A percentile compares a stretch with the other conserved stretches of the same genome.
phyloP scores from a whole-genome alignment of 2,797 vertebrate species.

The Poeciliopsis infans region DNA sequence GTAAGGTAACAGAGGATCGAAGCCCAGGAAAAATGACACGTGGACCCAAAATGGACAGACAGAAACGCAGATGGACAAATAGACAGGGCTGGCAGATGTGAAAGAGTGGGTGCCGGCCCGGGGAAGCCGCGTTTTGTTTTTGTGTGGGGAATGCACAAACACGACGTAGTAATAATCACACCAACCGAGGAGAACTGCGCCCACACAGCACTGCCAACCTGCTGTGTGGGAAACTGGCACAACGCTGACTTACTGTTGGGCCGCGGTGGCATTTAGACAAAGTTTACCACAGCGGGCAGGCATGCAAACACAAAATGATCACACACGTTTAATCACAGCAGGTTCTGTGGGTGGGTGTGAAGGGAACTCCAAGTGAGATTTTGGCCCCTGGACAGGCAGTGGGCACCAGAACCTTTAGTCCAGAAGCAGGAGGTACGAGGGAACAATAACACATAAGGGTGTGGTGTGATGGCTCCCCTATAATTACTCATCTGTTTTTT shows the following conservation, averaged over 20 bases:
- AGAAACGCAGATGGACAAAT: slow-evolving; percentile 29
- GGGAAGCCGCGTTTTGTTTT: slow-evolving; percentile 59
- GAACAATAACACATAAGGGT: slow-evolving; percentile 45
- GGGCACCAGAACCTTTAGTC: slow-evolving; percentile 51
- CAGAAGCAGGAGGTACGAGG: slow-evolving; percentile 62
- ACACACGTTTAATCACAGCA: slow-evolving; percentile 47
- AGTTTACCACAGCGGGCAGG: slow-evolving; percentile 38
- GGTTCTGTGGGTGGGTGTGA: slow-evolving; percentile 55
- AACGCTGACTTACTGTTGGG: slow-evolving; percentile 57
- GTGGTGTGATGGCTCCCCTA: slow-evolving; percentile 45
- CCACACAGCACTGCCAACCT: slow-evolving; percentile 57
- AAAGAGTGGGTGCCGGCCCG: slow-evolving; percentile 24
- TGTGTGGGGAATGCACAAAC: slow-evolving; percentile 54
- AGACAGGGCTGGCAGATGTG: slow-evolving; percentile 43
- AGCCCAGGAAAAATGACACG: not conserved
- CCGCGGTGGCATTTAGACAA: slow-evolving; percentile 61
- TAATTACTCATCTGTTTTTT: slow-evolving; percentile 73
- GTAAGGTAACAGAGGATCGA: slow-evolving; percentile 4
- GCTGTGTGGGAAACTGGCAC: slow-evolving; percentile 67
- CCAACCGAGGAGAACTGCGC: slow-evolving; percentile 49
- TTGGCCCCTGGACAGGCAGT: slow-evolving; percentile 54
- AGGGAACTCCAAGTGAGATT: slow-evolving; percentile 64
- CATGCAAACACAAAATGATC: slow-evolving; percentile 30
- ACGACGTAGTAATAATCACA: slow-evolving; percentile 29
- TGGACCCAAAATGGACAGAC: slow-evolving; percentile 9